A percentile compares a stretch with the other conserved stretches of the same genome.
Evolutionary conservation across 2,113 vertebrate species (phyloP).

Genomic region (Callionymus lyra): DNA sequence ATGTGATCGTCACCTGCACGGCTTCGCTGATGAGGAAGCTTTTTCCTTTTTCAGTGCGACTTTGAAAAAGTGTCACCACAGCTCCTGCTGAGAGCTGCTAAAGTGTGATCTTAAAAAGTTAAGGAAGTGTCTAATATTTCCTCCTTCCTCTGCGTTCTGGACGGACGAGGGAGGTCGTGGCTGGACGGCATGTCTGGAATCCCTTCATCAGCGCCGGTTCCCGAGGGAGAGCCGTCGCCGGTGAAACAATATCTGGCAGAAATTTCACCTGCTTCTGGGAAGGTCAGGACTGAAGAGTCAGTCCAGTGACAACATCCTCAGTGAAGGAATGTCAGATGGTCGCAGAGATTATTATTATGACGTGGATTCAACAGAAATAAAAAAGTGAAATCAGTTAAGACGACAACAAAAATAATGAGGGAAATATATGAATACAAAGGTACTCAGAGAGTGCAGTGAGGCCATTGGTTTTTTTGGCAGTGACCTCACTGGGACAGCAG

Average conservation of each 20-base stretch:
- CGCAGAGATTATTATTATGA: no score
- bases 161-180: conserved; percentile 12
- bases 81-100: conserved; percentile 9
- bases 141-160: conserved; percentile 30
- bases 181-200: background rate
- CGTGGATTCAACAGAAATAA: no score
- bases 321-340: no score
- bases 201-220: conserved; percentile 16
- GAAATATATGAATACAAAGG: no score
- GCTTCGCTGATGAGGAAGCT: background rate
- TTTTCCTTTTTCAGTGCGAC: no score
- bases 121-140: conserved; percentile 22
- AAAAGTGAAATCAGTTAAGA: no score
- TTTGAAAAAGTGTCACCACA: conserved; percentile 5
- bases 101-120: conserved; percentile 22
- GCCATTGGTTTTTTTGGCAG: no score
- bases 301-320: no score
- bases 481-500: no score
- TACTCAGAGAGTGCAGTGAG: no score
- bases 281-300: no score
- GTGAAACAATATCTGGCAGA: conserved; percentile 45
- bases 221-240: conserved; percentile 4
- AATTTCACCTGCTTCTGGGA: conserved; percentile 22
- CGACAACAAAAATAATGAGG: no score
- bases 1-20: conserved; percentile 20